These are phyloP conservation scores for Sebastes iracundus DNA, from an alignment of 2,797 vertebrate genomes.

Conservation along the genomic window DNA sequence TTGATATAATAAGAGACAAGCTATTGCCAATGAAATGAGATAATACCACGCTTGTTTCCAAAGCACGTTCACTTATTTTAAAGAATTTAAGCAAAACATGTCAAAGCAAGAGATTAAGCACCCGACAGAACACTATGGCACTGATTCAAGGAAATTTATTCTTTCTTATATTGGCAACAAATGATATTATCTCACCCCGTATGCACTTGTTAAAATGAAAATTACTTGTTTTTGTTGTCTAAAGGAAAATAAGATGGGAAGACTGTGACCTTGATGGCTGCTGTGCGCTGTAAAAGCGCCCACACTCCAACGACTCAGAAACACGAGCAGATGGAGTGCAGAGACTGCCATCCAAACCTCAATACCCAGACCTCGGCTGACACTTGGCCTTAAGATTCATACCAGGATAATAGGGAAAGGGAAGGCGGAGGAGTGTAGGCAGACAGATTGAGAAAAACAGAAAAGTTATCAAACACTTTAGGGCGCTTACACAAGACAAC, in stretches of 20 bases:
- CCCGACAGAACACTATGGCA: constrained; percentile 24
- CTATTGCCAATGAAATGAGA: constrained; percentile 27
- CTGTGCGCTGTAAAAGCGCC: background rate
- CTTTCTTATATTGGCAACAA: constrained; percentile 31
- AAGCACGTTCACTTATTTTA: constrained; percentile 11
- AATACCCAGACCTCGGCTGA: constrained; percentile 26
- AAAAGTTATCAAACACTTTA: background rate
- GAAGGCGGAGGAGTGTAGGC: background rate
- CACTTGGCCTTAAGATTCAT: background rate
- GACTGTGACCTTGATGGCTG: constrained; percentile 14
- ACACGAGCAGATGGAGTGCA: constrained; percentile 14
- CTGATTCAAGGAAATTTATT: constrained; percentile 25
- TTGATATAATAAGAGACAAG: constrained; percentile 15
- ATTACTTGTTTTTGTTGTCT: constrained; percentile 28
- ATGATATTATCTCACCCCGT: constrained; percentile 34
- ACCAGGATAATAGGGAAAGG: background rate
- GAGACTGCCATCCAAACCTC: constrained; percentile 25
- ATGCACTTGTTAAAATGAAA: constrained; percentile 35
- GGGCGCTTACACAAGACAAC: too few species aligned
- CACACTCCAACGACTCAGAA: constrained; percentile 6
- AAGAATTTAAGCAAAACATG: constrained; percentile 16
- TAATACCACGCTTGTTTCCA: constrained; percentile 16
- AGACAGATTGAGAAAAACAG: background rate
- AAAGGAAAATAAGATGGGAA: constrained; percentile 20
- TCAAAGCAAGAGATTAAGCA: constrained; percentile 21